Conservation (phyloP, 2,797 vertebrate species). For the Choloepus didactylus region DNA sequence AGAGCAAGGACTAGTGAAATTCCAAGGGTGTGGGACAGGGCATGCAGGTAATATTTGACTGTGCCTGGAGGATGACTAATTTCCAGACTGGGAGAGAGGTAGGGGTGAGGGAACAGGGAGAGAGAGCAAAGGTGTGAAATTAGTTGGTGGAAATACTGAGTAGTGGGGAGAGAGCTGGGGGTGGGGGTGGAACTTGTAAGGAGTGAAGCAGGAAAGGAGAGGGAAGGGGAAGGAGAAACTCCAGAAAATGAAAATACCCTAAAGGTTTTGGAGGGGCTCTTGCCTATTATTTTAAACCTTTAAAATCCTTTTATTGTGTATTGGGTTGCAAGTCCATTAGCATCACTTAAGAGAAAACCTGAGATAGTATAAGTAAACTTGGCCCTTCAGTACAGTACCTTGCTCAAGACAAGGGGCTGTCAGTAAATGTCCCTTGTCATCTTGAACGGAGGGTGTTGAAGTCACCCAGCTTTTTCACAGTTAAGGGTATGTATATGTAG, state of each 20-base stretch:
- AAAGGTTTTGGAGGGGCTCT: background rate
- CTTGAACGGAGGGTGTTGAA: background rate
- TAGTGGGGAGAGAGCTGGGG: background rate
- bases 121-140: background rate
- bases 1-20: background rate
- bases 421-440: background rate
- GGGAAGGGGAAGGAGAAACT: background rate
- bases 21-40: fast-evolving
- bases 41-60: background rate
- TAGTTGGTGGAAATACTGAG: background rate
- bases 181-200: background rate
- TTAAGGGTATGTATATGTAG: too few relatives aligned
- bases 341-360: background rate
- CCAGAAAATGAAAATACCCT: background rate
- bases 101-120: background rate
- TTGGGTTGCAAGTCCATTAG: background rate
- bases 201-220: background rate
- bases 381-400: background rate
- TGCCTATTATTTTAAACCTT: background rate
- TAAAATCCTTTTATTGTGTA: background rate
- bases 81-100: background rate
- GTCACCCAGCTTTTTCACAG: background rate
- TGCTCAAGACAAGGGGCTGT: background rate
- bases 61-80: background rate
- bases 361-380: background rate